Percentiles rank a stretch among this genome's conserved stretches.
phyloP scores from a whole-genome alignment of 1,140 invertebrate genomes.

The Psix sp. region DNA sequence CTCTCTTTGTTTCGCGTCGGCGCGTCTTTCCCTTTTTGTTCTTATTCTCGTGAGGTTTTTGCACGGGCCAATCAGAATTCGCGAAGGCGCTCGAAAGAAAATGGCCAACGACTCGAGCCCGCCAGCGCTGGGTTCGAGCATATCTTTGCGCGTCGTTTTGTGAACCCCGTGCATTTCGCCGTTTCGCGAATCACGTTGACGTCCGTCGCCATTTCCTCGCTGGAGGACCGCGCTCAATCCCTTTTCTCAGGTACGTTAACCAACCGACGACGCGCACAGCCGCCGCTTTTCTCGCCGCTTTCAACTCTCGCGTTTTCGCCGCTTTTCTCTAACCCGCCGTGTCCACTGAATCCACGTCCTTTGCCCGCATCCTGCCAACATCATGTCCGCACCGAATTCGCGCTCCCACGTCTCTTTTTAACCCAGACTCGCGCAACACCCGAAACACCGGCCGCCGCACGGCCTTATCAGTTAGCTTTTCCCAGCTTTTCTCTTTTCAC shows the following conservation, averaged over 20 bases:
- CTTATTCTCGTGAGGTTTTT: slow-evolving; percentile 61
- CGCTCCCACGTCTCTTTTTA: no score
- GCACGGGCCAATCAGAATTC: slow-evolving; percentile 73
- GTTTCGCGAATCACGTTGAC: slow-evolving; percentile 86
- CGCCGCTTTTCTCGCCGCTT: not conserved
- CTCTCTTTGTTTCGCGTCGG: no score
- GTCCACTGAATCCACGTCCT: no score
- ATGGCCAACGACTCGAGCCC: slow-evolving; percentile 74
- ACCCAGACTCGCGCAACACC: no score
- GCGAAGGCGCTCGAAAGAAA: slow-evolving; percentile 68
- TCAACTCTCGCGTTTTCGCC: not conserved
- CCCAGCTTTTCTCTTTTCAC: no score
- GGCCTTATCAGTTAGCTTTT: no score
- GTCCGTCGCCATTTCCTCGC: slow-evolving; percentile 84
- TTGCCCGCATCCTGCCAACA: no score
- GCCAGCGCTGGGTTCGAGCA: slow-evolving; percentile 75
- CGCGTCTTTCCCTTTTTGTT: slow-evolving; percentile 44
- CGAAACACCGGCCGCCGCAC: no score
- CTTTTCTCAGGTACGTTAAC: slow-evolving; percentile 62
- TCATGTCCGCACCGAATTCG: no score
- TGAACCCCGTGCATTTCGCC: slow-evolving; percentile 82
- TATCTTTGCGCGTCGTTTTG: slow-evolving; percentile 86
- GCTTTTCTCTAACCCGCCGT: no score
- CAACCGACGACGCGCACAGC: not conserved
- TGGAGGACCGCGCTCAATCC: slow-evolving; percentile 64